A percentile compares a stretch with the other conserved stretches of the same genome.
phyloP scores from a whole-genome alignment of 2,888 invertebrate genomes.

The Brenthis ino region DNA sequence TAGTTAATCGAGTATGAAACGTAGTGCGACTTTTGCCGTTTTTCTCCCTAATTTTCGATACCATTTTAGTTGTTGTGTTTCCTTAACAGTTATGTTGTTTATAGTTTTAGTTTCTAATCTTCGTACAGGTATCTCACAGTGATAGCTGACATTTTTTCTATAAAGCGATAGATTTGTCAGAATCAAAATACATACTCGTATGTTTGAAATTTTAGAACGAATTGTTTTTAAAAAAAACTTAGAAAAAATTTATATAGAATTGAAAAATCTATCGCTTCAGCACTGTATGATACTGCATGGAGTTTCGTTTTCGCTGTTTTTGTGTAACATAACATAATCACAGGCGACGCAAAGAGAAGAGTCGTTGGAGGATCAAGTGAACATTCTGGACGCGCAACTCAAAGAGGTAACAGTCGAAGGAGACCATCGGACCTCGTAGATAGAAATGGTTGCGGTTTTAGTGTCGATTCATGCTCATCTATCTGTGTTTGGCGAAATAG shows the following conservation, averaged over 20 bases:
- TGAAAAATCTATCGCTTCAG: conserved; percentile 17
- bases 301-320: conserved; percentile 65
- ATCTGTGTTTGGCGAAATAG: conserved; percentile 54
- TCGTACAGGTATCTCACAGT: conserved; percentile 51
- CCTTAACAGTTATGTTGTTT: conserved; percentile 45
- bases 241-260: not conserved
- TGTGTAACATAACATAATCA: conserved; percentile 76
- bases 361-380: conserved; percentile 94
- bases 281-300: conserved; percentile 64
- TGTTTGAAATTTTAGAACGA: not conserved
- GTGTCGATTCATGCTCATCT: conserved; percentile 65
- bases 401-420: conserved; percentile 89
- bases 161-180: conserved; percentile 1
- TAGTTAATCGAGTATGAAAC: conserved; percentile 59
- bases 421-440: conserved; percentile 54
- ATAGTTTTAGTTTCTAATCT: conserved; percentile 35
- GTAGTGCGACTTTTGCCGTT: conserved; percentile 60
- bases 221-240: no score
- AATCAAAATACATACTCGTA: not conserved
- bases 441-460: conserved; percentile 75
- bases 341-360: conserved; percentile 98
- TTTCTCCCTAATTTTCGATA: conserved; percentile 44
- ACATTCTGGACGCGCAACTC: conserved; percentile 93
- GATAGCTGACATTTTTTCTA: conserved; percentile 40
- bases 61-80: conserved; percentile 59